Evolutionary conservation across 2,113 vertebrate species (phyloP).

Genomic region (Lophura nycthemera): DNA sequence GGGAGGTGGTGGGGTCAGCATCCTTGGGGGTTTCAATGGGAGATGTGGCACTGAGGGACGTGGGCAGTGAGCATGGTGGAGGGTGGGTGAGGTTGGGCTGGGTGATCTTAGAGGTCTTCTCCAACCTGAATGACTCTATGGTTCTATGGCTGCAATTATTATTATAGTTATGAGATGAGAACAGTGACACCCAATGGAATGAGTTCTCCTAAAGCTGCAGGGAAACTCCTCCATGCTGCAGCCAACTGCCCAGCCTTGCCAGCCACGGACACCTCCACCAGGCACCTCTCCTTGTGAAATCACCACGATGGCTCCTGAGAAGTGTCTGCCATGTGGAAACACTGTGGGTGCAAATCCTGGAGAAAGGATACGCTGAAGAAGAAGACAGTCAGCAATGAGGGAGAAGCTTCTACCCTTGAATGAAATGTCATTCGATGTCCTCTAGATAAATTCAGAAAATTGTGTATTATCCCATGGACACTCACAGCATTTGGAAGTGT

Average conservation of each 20-base stretch:
- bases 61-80: too few species aligned
- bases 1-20: too few species aligned
- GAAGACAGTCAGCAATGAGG: neutral
- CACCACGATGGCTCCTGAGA: neutral
- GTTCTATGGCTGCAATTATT: too few species aligned
- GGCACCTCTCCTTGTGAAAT: neutral
- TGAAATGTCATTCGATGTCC: neutral
- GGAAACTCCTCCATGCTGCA: neutral
- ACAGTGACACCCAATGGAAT: neutral
- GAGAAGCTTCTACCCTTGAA: neutral
- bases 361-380: neutral
- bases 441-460: neutral
- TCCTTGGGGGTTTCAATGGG: too few species aligned
- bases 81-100: too few species aligned
- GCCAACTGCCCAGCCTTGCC: neutral
- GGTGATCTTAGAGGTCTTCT: too few species aligned
- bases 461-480: neutral
- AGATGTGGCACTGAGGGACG: too few species aligned
- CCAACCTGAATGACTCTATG: too few species aligned
- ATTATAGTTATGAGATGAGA: neutral
- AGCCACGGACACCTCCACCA: neutral
- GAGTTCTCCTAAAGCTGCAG: neutral
- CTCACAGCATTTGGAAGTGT: neutral
- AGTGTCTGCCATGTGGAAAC: neutral
- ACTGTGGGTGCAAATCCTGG: neutral